A percentile compares a stretch with the other conserved stretches of the same genome.
Conservation (phyloP, 2,797 vertebrate genomes). For the Sebastiscus tertius region DNA sequence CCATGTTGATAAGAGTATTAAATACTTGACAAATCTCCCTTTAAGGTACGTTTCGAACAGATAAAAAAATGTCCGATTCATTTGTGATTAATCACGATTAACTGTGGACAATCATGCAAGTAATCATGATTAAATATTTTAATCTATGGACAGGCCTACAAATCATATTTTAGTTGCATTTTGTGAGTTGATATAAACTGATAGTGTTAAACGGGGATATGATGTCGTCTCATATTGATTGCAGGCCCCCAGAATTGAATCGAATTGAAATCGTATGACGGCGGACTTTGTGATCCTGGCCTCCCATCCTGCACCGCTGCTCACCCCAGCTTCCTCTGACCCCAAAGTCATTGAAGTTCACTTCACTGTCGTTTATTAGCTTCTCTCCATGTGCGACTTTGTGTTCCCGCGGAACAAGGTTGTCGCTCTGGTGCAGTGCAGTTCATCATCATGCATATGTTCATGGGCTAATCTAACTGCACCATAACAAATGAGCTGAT, state of each 20-base stretch:
- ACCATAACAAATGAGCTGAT: slow-evolving; percentile 79
- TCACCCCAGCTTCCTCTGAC: slow-evolving; percentile 38
- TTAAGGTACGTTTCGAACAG: too few species aligned
- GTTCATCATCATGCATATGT: slow-evolving; percentile 75
- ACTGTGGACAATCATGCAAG: too few species aligned
- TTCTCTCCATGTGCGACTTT: slow-evolving; percentile 41
- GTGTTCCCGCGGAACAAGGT: slow-evolving; percentile 59
- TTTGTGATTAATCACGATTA: too few species aligned
- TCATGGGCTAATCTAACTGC: slow-evolving; percentile 62
- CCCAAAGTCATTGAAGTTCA: slow-evolving; percentile 61
- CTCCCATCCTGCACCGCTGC: neutral
- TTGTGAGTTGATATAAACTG: neutral
- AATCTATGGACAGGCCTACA: accelerated
- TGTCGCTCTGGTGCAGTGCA: slow-evolving; percentile 48
- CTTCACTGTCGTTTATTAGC: slow-evolving; percentile 27
- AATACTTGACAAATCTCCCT: too few species aligned
- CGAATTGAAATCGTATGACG: too few species aligned
- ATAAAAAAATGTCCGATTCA: too few species aligned
- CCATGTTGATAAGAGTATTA: too few species aligned
- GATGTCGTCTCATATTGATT: too few species aligned
- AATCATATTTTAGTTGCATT: neutral
- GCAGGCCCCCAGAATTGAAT: too few species aligned
- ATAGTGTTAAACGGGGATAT: too few species aligned
- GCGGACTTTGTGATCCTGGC: neutral
- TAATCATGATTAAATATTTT: too few species aligned